Percentiles rank a stretch among this genome's conserved stretches.
Conservation (phyloP, 2,797 vertebrate genomes). For the Nasua narica region DNA sequence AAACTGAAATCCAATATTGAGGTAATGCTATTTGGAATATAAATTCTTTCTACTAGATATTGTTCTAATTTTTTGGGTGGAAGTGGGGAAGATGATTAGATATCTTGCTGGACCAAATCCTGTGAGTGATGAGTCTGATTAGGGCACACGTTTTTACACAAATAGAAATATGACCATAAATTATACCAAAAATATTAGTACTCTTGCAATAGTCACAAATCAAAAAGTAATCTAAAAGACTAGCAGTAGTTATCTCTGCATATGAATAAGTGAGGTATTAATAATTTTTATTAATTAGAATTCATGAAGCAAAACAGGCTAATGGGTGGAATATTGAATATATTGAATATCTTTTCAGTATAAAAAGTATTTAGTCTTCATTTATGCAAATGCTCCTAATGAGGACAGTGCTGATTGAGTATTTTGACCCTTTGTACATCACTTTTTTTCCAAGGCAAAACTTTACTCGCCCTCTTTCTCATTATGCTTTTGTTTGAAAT, state of each 20-base stretch:
- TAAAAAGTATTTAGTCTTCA: conserved; percentile 45
- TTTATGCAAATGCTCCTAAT: conserved; percentile 52
- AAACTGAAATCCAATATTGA: background rate
- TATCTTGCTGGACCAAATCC: background rate
- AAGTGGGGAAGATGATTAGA: background rate
- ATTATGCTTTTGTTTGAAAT: conserved; percentile 63
- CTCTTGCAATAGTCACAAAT: background rate
- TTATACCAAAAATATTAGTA: background rate
- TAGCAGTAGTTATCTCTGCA: background rate
- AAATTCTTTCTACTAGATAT: background rate
- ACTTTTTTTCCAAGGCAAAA: conserved; percentile 35
- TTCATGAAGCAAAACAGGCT: background rate
- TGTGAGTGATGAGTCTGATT: background rate
- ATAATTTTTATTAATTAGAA: conserved; percentile 25
- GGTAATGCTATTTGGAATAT: background rate
- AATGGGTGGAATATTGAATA: conserved; percentile 22
- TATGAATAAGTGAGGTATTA: background rate
- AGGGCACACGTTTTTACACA: background rate
- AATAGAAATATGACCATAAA: background rate
- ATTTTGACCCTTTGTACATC: conserved; percentile 62
- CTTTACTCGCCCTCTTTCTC: conserved; percentile 58
- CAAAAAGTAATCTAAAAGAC: background rate
- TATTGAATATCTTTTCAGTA: background rate
- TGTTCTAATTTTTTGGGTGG: background rate
- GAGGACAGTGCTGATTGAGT: conserved; percentile 39